These are phyloP conservation scores for Diaprepes abbreviatus DNA, from an alignment of 2,888 invertebrate genomes.

Conservation along the genomic window DNA sequence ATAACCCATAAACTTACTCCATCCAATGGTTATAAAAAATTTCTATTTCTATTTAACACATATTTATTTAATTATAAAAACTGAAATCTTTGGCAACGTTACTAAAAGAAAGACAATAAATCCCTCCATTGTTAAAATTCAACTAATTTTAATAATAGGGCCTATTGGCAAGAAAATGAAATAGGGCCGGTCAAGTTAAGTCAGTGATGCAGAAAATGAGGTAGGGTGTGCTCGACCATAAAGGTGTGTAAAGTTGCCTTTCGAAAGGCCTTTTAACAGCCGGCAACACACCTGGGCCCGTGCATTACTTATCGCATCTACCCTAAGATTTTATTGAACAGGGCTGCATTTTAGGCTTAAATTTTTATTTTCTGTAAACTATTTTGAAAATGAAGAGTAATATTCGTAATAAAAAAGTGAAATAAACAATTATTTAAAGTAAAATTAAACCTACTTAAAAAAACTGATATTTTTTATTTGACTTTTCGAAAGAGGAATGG, in stretches of 20 bases:
- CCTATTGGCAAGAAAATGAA: slow-evolving; percentile 52
- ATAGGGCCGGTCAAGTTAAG: slow-evolving; percentile 60
- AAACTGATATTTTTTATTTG: too few species aligned
- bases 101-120: slow-evolving; percentile 5
- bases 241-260: slow-evolving; percentile 61
- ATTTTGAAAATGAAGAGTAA: too few species aligned
- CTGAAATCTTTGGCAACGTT: too few species aligned
- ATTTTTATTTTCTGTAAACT: too few species aligned
- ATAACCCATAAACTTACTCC: too few species aligned
- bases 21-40: too few species aligned
- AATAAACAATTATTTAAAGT: too few species aligned
- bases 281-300: slow-evolving; percentile 64
- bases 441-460: too few species aligned
- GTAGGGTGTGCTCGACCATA: slow-evolving; percentile 62
- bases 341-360: slow-evolving; percentile 4
- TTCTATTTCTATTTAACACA: too few species aligned
- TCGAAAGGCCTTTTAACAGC: slow-evolving; percentile 61
- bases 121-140: slow-evolving; percentile 14
- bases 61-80: too few species aligned
- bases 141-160: slow-evolving; percentile 56
- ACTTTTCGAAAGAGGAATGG: too few species aligned
- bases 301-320: slow-evolving; percentile 51
- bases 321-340: slow-evolving; percentile 19
- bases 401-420: too few species aligned
- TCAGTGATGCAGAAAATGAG: slow-evolving; percentile 67